phyloP scores from a whole-genome alignment of 2,113 vertebrate genomes.

The Microcebus griseorufus region DNA sequence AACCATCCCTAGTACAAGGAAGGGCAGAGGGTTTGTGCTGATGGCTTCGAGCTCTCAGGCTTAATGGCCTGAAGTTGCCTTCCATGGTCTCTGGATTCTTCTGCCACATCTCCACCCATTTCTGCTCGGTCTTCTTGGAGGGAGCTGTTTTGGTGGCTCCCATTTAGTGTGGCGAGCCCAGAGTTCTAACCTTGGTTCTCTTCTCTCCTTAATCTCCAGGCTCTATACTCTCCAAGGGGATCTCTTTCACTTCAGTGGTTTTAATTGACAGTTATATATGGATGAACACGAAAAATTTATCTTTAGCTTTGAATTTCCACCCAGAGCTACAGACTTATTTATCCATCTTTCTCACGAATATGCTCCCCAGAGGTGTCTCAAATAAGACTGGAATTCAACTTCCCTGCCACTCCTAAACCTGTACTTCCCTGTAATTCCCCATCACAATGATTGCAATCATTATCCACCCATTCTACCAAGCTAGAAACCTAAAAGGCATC shows the following conservation, averaged over 20 bases:
- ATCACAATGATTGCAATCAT: background rate
- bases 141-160: background rate
- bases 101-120: background rate
- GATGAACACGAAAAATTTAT: background rate
- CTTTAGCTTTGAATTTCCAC: background rate
- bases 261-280: background rate
- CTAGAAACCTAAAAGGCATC: background rate
- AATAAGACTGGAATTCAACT: background rate
- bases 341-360: background rate
- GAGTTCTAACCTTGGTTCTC: background rate
- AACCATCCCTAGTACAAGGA: background rate
- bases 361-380: background rate
- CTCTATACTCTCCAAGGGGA: background rate
- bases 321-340: background rate
- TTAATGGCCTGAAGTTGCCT: background rate
- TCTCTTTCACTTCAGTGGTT: background rate
- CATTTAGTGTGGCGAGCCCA: too few species aligned
- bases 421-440: background rate
- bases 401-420: background rate
- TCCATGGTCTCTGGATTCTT: background rate
- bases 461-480: background rate
- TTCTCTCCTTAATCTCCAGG: background rate
- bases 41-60: background rate
- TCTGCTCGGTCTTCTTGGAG: background rate
- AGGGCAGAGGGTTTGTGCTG: background rate